Conservation (phyloP, 2,113 vertebrate species). For the Rattus norvegicus region DNA sequence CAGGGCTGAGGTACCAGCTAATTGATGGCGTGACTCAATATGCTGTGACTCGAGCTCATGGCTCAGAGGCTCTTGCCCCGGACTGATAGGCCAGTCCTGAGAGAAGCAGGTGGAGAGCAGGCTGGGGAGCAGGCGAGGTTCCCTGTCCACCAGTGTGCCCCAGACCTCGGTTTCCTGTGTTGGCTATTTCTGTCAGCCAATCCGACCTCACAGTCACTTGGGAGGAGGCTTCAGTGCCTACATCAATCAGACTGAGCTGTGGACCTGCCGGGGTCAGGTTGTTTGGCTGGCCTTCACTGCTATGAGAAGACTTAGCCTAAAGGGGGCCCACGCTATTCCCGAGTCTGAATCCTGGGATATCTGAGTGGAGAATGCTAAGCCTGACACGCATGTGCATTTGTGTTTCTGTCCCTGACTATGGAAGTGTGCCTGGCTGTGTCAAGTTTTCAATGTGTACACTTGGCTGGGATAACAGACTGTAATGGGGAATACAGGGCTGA, state of each 20-base stretch:
- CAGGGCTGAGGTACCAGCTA: neutral
- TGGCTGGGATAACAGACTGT: neutral
- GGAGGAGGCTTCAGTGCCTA: neutral
- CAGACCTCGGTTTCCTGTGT: neutral
- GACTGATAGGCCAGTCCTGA: neutral
- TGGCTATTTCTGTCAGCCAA: neutral
- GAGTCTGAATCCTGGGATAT: neutral
- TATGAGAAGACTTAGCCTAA: neutral
- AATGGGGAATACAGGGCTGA: neutral
- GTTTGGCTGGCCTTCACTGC: neutral
- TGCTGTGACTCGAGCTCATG: neutral
- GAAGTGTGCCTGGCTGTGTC: neutral
- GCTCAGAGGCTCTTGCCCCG: neutral
- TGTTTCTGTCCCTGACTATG: neutral
- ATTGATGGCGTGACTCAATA: neutral
- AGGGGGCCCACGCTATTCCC: neutral
- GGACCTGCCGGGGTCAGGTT: neutral
- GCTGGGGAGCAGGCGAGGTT: neutral
- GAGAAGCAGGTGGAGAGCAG: neutral
- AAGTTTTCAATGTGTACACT: too few species aligned
- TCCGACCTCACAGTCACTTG: neutral
- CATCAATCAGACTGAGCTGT: too few species aligned
- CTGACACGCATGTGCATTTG: fast-evolving
- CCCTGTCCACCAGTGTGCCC: neutral
- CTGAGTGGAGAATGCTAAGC: neutral